Evolutionary conservation across 2,797 vertebrate species (phyloP).

Genomic region (Alca torda): DNA sequence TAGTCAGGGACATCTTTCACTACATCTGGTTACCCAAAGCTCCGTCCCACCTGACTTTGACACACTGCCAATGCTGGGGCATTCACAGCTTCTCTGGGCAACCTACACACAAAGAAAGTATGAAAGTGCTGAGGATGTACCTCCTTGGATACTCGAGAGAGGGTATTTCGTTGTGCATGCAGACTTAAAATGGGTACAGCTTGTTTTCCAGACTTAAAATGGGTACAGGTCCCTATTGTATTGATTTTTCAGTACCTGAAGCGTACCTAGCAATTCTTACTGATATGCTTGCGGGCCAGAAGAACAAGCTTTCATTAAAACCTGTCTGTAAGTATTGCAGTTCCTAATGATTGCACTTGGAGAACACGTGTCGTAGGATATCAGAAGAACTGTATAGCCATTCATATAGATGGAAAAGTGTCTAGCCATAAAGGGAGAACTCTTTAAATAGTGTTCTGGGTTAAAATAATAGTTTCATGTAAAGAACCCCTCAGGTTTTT

Average conservation of each 20-base stretch:
- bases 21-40: background rate
- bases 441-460: conserved; percentile 17
- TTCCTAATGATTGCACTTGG: background rate
- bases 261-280: background rate
- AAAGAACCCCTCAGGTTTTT: background rate
- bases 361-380: background rate
- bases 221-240: background rate
- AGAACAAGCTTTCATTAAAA: background rate
- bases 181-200: background rate
- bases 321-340: background rate
- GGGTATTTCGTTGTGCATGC: accelerated
- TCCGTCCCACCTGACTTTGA: background rate
- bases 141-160: background rate
- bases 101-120: background rate
- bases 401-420: background rate
- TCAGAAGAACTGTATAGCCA: background rate
- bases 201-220: background rate
- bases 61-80: accelerated
- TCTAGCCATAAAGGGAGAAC: background rate
- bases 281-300: background rate
- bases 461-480: conserved; percentile 36
- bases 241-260: background rate
- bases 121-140: background rate
- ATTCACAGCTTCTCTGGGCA: background rate
- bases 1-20: background rate